Evolutionary conservation across 2,113 vertebrate genomes (phyloP).

Genomic region (Corythaeola cristata): DNA sequence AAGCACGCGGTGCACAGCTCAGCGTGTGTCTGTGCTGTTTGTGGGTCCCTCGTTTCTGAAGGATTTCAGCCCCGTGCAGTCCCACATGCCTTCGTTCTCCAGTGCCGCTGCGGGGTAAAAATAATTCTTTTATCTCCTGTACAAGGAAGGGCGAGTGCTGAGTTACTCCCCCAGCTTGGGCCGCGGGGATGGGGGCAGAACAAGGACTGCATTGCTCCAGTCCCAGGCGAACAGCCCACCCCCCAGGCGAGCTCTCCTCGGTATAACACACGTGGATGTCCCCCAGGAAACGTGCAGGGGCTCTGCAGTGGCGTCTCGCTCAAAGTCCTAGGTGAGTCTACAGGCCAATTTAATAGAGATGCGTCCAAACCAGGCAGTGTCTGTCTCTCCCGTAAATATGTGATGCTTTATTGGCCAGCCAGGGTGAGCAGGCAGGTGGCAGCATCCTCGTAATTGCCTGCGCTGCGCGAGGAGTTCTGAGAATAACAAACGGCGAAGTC

Average conservation of each 20-base stretch:
- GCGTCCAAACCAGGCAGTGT: background rate
- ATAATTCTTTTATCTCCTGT: background rate
- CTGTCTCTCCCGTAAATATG: background rate
- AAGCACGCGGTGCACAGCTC: background rate
- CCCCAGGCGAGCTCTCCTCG: background rate
- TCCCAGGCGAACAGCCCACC: background rate
- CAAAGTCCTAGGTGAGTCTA: background rate
- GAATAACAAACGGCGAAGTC: background rate
- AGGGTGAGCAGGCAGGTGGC: background rate
- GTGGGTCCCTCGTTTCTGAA: background rate
- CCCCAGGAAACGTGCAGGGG: background rate
- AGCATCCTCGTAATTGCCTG: background rate
- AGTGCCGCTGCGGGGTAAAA: background rate
- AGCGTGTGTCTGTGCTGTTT: background rate
- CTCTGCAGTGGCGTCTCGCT: background rate
- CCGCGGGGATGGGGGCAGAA: background rate
- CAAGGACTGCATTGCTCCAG: background rate
- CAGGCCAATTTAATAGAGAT: background rate
- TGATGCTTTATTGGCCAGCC: background rate
- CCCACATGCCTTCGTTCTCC: background rate
- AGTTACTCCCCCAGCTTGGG: background rate
- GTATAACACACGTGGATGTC: background rate
- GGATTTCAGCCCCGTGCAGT: background rate
- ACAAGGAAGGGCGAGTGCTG: background rate
- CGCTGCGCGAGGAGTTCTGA: background rate